Evolutionary conservation across 2,113 vertebrate species (phyloP), one percentile per base, ranked within the genome.

Genomic region (Rhea americana): DNA sequence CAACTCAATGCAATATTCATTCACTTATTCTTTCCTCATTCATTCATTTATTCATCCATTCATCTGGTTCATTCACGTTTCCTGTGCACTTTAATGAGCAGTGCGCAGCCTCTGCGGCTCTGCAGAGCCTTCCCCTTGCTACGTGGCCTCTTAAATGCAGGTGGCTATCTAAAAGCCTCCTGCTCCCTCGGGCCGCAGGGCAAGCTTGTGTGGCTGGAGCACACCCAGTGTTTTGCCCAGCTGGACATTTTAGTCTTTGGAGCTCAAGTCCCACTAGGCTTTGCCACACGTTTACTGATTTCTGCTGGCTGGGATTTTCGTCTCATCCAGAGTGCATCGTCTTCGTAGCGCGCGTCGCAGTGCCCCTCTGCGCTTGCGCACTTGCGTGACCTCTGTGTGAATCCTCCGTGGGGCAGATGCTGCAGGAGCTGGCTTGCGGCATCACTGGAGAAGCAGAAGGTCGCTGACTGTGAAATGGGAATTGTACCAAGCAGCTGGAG

Each of bases 21-120:
- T 97, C 95, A 97, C 90, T 93, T 93, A 93, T 93, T 92, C 83
- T 94, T 93, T 73, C 56, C 78, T 96, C 93, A 72, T 95, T 92
- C 96, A 97, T 96, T 96, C 96, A 97, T 94, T 97, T 89, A 92
- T 95, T 35, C 85, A 61, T 89, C 92, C 95, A 96, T 96, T 96
- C 95, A 96, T 90, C 95, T 90, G 80, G 71, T 95, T 89, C 95
- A 97, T 97, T 97, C 96, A 97, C 92, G 80, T 97, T 96, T 97
- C 85, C 39, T 61, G 1, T 0, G 93, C 78, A 24, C 82, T 91
- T 89, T 93, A 96, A 96, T 87, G 82, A 96, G 85, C 91, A 75
- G 77, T 16, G 76, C 91, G 85, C 80, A 94, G 86, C 89, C 95
- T 89, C 81, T 93, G 87, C 82, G 77, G 74, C 61, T 91, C 93